Evolutionary conservation across 30 jellyfish, hydroid and myxozoan genomes (phyloP), one percentile per base, ranked within the genome.

Genomic region (Hydractinia echinata): DNA sequence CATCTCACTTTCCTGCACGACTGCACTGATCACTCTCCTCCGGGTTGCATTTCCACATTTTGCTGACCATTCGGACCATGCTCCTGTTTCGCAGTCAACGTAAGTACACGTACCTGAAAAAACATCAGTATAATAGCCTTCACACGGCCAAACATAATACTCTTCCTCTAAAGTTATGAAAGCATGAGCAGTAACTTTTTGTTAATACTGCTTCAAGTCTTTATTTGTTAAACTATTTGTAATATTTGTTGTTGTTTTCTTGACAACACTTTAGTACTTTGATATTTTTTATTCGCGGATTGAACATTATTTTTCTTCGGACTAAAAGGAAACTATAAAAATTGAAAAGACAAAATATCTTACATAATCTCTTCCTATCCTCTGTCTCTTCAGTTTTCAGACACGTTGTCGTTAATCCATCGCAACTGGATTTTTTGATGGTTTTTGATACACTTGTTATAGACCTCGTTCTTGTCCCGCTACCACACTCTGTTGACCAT

Each of bases 401-500:
- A 83, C 95, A 87, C 5, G 87, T 58, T 14, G 51, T 51, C 54
- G 82, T 77, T n/a, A 87, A 79, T 18, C 95, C 95, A 73, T 52
- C 84, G 58, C 95, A 87, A 20, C 74, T 80, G 5, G 53, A 83
- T 50, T 76, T 87, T 74, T 80, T 87, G 9, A 81, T 55, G 10
- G 87, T 81, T 74, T 87, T 80, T 66, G 77, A 48, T 4, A 87
- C 49, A 10, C 83, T 67, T 66, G 81, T 86, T 71, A 87, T 61
- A n/a, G 87, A 30, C 76, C 89, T 68, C 44, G 79, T 61, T 67
- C 95, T 62, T 54, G 58, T 55, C 81, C 81, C 81, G 16, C 81
- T 87, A 49, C 95, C 95, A 76, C 95, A 87, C 8, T 74, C 66
- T 60, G 95, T 86, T 10, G 72, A 79, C 89, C 89, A 87, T 21